Evolutionary conservation across 2,113 vertebrate genomes (phyloP).

Genomic region (Merops nubicus): DNA sequence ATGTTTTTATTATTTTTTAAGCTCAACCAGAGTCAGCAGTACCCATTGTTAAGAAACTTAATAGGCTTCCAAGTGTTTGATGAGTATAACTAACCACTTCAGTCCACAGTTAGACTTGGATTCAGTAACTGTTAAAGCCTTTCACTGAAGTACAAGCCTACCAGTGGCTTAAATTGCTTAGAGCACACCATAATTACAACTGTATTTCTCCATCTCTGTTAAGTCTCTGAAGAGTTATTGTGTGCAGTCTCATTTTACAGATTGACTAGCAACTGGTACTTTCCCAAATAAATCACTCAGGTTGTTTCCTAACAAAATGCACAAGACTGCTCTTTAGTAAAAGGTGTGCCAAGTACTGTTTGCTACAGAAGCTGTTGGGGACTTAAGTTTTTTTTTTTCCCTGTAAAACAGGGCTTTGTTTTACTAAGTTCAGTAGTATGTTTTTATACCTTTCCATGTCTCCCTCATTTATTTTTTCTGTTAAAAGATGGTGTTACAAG

Average conservation of each 20-base stretch:
- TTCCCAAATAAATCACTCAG: not conserved
- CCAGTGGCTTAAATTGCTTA: not conserved
- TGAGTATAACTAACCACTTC: not conserved
- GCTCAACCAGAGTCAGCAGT: not conserved
- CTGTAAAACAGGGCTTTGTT: not conserved
- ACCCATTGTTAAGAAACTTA: not conserved
- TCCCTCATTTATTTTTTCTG: not conserved
- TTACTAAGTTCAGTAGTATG: not conserved
- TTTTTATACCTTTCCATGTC: not conserved
- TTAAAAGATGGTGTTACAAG: not conserved
- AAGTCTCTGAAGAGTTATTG: not conserved
- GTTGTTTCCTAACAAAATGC: not conserved
- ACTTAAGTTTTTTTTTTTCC: fast-evolving
- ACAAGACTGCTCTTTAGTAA: not conserved
- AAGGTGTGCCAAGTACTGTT: not conserved
- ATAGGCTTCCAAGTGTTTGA: not conserved
- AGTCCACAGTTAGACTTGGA: not conserved
- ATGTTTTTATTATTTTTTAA: fast-evolving
- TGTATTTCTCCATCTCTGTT: not conserved
- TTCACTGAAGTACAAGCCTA: not conserved
- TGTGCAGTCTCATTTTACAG: not conserved
- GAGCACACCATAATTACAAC: not conserved
- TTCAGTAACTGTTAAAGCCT: not conserved
- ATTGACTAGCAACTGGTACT: not conserved
- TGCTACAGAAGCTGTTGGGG: not conserved